phyloP scores from a whole-genome alignment of 2,888 invertebrate genomes.

The Globia sparganii region DNA sequence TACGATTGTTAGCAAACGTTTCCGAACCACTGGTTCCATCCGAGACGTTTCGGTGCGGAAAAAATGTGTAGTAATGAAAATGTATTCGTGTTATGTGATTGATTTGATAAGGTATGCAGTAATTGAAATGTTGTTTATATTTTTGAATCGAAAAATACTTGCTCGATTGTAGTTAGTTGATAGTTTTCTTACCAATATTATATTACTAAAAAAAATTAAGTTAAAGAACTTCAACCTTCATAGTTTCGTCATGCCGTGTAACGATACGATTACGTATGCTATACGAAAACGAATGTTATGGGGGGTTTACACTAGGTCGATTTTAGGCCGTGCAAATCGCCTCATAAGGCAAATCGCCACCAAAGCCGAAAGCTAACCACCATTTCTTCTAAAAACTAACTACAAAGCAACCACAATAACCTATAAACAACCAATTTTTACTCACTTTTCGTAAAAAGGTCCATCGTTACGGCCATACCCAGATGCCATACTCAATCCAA shows the following conservation, averaged over 20 bases:
- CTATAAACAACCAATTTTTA: not conserved
- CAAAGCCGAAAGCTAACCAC: too few species aligned
- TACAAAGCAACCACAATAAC: too few species aligned
- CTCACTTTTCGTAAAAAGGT: not conserved
- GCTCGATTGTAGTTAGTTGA: not conserved
- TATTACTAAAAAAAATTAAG: not conserved
- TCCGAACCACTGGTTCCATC: conserved; percentile 45
- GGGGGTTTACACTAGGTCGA: too few species aligned
- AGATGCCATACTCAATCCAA: conserved; percentile 11
- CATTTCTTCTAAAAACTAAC: too few species aligned
- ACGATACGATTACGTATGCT: too few species aligned
- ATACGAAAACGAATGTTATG: too few species aligned
- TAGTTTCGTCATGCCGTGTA: too few species aligned
- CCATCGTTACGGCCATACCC: not conserved
- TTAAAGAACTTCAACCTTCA: too few species aligned
- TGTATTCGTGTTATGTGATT: not conserved
- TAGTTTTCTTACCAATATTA: not conserved
- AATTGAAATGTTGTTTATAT: not conserved
- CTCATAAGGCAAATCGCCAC: too few species aligned
- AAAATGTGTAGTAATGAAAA: conserved; percentile 9
- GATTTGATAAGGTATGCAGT: not conserved
- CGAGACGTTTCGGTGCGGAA: conserved; percentile 18
- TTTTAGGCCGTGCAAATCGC: too few species aligned
- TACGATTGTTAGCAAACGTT: conserved; percentile 36
- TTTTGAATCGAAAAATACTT: not conserved